Evolutionary conservation across 2,113 vertebrate species (phyloP).

Genomic region (Archilochus colubris): DNA sequence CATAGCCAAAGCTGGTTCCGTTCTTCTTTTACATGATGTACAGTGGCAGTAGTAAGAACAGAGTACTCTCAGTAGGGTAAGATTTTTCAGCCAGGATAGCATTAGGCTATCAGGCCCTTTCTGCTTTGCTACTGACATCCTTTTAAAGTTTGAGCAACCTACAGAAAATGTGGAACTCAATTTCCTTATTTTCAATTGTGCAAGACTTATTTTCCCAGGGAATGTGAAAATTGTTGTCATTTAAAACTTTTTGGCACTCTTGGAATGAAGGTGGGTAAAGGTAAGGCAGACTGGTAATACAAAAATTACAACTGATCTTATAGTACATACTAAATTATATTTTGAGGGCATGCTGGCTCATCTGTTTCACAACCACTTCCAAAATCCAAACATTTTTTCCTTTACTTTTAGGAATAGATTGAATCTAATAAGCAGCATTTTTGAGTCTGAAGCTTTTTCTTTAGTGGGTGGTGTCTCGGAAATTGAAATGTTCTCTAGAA

Average conservation of each 20-base stretch:
- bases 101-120: background rate
- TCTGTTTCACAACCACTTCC: background rate
- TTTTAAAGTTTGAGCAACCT: background rate
- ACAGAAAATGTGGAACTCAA: background rate
- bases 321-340: background rate
- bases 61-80: background rate
- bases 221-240: background rate
- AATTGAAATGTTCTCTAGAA: background rate
- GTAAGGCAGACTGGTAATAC: background rate
- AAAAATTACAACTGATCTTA: background rate
- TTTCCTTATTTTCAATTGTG: background rate
- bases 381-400: background rate
- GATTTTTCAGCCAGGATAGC: fast-evolving
- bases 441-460: background rate
- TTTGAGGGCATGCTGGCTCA: background rate
- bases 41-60: background rate
- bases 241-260: background rate
- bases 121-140: background rate
- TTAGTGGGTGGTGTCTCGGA: background rate
- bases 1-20: background rate
- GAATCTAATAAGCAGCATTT: background rate
- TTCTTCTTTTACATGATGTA: background rate
- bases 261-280: background rate
- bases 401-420: background rate
- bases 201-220: background rate